phyloP scores from a whole-genome alignment of 2,888 invertebrate genomes.

The Scrobipalpa atriplicella region DNA sequence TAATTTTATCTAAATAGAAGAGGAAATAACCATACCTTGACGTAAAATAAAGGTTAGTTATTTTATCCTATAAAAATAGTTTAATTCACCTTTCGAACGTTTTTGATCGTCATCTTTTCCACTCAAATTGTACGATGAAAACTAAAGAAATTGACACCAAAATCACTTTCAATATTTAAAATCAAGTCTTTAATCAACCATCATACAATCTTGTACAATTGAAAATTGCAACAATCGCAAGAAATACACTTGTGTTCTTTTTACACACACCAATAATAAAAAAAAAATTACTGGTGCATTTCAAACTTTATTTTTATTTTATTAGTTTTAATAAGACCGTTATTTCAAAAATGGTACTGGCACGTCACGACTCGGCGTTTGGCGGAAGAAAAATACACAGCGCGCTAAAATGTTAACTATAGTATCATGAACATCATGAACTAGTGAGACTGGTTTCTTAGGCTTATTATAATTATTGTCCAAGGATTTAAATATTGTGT shows the following conservation, averaged over 20 bases:
- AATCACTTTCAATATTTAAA: neutral
- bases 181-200: neutral
- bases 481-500: neutral
- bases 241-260: neutral
- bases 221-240: neutral
- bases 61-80: too few species aligned
- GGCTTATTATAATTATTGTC: neutral
- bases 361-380: neutral
- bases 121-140: neutral
- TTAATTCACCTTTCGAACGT: conserved; percentile 4
- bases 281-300: too few species aligned
- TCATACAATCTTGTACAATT: neutral
- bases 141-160: neutral
- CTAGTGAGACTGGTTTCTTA: neutral
- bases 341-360: neutral
- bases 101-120: conserved; percentile 16
- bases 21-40: too few species aligned
- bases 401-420: neutral
- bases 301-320: neutral
- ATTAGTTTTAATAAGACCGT: neutral
- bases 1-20: too few species aligned
- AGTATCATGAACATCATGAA: neutral
- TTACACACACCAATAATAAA: neutral
- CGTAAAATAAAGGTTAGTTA: too few species aligned
- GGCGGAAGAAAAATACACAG: neutral